Evolutionary conservation across 1,140 invertebrate species (phyloP).

Genomic region (Thalassaphorura encarpata): DNA sequence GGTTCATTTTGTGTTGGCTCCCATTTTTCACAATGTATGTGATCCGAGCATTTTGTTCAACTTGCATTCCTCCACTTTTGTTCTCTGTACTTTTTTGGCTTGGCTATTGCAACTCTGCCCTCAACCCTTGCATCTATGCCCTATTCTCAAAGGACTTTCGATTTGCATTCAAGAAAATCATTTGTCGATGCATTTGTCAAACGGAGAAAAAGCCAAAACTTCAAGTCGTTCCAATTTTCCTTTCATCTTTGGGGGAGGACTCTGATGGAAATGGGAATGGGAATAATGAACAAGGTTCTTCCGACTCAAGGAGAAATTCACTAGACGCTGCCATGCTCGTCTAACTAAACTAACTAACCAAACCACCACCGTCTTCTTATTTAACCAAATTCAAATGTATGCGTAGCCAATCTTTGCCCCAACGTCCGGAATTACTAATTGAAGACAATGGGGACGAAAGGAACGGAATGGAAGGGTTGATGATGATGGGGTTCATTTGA

Average conservation of each 20-base stretch:
- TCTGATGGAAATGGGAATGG: constrained; percentile 34
- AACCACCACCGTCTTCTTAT: too few species aligned
- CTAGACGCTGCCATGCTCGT: too few species aligned
- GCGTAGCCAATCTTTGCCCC: too few species aligned
- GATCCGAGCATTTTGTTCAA: constrained; percentile 65
- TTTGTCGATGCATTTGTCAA: constrained; percentile 67
- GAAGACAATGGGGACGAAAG: too few species aligned
- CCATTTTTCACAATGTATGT: constrained; percentile 93
- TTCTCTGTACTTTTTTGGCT: constrained; percentile 93
- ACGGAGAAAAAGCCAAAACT: constrained; percentile 32
- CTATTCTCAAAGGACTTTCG: constrained; percentile 81
- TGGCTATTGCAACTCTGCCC: constrained; percentile 77
- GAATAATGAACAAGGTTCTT: too few species aligned
- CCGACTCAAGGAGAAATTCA: too few species aligned
- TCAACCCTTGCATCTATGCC: constrained; percentile 29
- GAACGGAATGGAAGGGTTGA: too few species aligned
- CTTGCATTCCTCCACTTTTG: constrained; percentile 64
- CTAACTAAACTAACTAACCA: too few species aligned
- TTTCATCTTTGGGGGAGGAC: constrained; percentile 35
- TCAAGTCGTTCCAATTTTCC: constrained; percentile 33
- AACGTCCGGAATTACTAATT: too few species aligned
- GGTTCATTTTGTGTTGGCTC: constrained; percentile 82
- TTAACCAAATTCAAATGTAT: too few species aligned
- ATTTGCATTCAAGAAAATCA: constrained; percentile 80
- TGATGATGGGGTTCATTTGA: too few species aligned